Evolutionary conservation across 53 echinoderm and acorn worm species (phyloP).

Genomic region (Temnopleurus reevesii): DNA sequence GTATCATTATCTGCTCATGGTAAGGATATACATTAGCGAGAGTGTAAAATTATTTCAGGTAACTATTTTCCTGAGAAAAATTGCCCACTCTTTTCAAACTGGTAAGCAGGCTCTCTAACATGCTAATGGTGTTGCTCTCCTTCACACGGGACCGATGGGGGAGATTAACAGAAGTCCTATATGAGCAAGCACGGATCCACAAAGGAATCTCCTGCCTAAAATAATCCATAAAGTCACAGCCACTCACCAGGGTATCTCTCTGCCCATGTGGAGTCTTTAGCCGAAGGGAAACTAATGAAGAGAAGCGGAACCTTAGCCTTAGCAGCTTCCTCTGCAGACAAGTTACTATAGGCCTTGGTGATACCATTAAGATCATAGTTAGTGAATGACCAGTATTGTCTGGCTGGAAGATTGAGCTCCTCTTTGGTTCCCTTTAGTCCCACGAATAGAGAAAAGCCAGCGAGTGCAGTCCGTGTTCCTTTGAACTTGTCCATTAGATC

Average conservation of each 20-base stretch:
- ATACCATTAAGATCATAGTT: slow-evolving; percentile 55
- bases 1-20: no score
- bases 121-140: no score
- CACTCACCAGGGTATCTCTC: slow-evolving; percentile 78
- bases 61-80: no score
- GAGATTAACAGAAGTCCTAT: no score
- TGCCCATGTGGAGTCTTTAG: slow-evolving; percentile 86
- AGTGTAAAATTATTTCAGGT: no score
- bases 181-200: no score
- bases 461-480: slow-evolving; percentile 74
- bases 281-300: slow-evolving; percentile 92
- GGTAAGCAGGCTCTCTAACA: no score
- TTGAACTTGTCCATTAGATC: slow-evolving; percentile 65
- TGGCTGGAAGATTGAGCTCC: slow-evolving; percentile 72
- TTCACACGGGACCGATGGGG: no score
- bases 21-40: no score
- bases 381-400: slow-evolving; percentile 80
- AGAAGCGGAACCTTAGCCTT: slow-evolving; percentile 73
- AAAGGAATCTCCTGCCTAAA: no score
- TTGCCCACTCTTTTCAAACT: no score
- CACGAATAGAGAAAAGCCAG: slow-evolving; percentile 81
- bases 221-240: no score
- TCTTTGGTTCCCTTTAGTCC: slow-evolving; percentile 80
- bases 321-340: slow-evolving; percentile 56
- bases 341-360: slow-evolving; percentile 63